Evolutionary conservation across 1,140 invertebrate genomes (phyloP).

Genomic region (Sycobia sp.): DNA sequence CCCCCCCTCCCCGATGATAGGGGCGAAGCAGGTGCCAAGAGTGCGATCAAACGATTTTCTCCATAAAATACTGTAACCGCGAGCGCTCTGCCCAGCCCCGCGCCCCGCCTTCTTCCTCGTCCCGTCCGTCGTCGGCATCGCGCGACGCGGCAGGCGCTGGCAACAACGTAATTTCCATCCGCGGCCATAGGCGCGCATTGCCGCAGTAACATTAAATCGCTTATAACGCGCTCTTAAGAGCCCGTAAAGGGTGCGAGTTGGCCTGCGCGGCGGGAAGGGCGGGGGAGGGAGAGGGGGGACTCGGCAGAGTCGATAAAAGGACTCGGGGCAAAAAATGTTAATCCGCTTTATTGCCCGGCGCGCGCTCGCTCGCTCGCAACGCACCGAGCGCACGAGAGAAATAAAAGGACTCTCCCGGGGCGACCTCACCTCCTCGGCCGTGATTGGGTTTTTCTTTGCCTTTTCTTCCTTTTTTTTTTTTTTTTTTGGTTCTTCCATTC

Average conservation of each 20-base stretch:
- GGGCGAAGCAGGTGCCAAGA: conserved; percentile 32
- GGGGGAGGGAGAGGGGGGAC: neutral
- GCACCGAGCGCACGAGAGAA: neutral
- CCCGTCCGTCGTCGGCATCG: neutral
- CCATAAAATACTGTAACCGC: conserved; percentile 14
- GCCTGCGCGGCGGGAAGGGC: neutral
- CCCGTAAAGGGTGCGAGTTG: neutral
- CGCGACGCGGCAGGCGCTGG: neutral
- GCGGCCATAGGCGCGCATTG: neutral
- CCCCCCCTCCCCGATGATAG: conserved; percentile 20
- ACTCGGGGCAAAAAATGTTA: conserved; percentile 8
- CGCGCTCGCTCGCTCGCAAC: too few relatives aligned
- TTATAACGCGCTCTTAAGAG: conserved; percentile 11
- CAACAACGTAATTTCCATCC: conserved; percentile 12
- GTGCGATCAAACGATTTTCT: conserved; percentile 22
- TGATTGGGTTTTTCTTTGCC: conserved; percentile 27
- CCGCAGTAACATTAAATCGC: conserved; percentile 3
- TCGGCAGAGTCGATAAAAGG: neutral
- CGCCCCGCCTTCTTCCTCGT: neutral
- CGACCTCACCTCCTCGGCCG: neutral
- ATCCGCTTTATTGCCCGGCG: conserved; percentile 13
- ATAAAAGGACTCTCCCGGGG: neutral
- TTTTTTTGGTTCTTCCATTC: too few relatives aligned
- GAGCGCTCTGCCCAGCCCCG: too few relatives aligned
- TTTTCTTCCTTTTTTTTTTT: too few relatives aligned